phyloP scores from a whole-genome alignment of 2,888 invertebrate species.

The Steinernema carpocapsae region DNA sequence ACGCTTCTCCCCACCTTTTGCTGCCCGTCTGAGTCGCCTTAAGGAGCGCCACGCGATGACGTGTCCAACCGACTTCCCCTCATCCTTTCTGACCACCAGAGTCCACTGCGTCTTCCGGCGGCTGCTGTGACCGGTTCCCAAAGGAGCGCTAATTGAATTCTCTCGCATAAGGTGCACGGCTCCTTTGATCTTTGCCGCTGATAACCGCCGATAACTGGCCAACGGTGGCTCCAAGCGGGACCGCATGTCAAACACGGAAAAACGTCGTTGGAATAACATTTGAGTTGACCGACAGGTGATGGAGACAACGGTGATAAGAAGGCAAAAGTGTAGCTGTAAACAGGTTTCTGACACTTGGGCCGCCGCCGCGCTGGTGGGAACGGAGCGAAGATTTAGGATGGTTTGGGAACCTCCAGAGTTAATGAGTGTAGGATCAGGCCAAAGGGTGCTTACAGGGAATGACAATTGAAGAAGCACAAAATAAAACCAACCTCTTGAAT shows the following conservation, averaged over 20 bases:
- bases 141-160: background rate
- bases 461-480: no score
- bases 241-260: background rate
- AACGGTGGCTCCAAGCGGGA: background rate
- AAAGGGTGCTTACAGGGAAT: no score
- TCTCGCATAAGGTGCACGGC: background rate
- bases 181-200: background rate
- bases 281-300: background rate
- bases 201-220: constrained; percentile 7
- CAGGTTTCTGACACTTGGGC: no score
- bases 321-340: no score
- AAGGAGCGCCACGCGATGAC: background rate
- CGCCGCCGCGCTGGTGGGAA: no score
- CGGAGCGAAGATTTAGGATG: no score
- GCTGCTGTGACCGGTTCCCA: background rate
- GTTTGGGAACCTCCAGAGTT: no score
- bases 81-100: no score
- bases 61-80: background rate
- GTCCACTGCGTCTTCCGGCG: background rate
- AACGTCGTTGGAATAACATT: constrained; percentile 1
- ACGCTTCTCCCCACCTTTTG: background rate
- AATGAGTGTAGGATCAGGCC: no score
- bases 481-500: no score
- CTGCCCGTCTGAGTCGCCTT: no score
- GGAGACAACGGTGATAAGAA: no score